Base-by-base conservation (phyloP, 2,888 invertebrate genomes). In the Amiota mariae region DNA sequence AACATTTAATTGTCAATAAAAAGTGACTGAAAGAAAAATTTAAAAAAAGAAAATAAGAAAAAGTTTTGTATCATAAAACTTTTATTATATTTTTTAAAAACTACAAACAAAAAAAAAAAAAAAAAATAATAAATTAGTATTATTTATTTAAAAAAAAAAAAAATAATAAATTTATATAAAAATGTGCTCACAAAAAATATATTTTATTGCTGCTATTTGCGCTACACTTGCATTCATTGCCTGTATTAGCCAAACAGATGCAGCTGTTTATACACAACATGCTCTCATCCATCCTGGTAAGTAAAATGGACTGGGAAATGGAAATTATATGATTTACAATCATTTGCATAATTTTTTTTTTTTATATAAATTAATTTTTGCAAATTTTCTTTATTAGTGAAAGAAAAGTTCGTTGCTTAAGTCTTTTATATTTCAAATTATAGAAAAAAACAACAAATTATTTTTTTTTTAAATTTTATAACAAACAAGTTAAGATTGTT, bases 271-370 rank as follows among this genome's bases (percentile, higher is more conserved):
- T 75, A 84, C 84, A 24, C 88, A 89, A 76, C 87, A 84, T 18
- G 85, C 88, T 59, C 73, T 83, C n/a, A 77, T 82, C 47, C 83
- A 85, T 85, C 82, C 87, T 84, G 88, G 89, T 89, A 79, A 88
- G 88, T 36, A 36, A 6, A 36, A 36, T 6, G 36, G 36, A 36
- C 36, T 36, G 36, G 6, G 6, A 6, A 59, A 59, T 59, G 3
- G 6, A 36, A 36, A 36, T 2, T 6, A 36, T 6, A 6, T 2
- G 24, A 24, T 24, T 24, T 3, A 24, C 1, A 24, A 2, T 24
- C 24, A 24, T 3, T 24, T 24, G 24, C 24, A 2, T 24, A 1
- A 24, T 2, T 24, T 24, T 24, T 24, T 24, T 24, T 36, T 36
- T 6, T 4, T 36, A 6, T 36, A 36, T 36, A 36, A 24, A 24